Conservation (phyloP, 2,113 vertebrate genomes). For the Xenus cinereus region DNA sequence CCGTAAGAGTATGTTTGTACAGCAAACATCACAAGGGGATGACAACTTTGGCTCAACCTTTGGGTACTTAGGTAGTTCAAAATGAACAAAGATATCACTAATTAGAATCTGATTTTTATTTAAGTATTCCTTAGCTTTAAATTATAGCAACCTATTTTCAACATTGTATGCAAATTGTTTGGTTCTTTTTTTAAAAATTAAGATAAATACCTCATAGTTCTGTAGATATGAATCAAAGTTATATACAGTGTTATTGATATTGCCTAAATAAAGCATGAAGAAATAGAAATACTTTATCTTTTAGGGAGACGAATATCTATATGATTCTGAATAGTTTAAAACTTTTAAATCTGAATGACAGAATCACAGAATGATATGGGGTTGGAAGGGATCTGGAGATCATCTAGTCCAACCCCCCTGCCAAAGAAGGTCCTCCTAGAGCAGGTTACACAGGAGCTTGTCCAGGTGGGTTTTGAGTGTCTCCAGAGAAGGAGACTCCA, state of each 20-base stretch:
- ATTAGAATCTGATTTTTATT: background rate
- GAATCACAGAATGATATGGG: no score
- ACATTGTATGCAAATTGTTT: background rate
- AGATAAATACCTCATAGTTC: background rate
- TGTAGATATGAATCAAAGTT: background rate
- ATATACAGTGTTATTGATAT: background rate
- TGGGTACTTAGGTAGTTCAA: background rate
- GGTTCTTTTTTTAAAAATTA: background rate
- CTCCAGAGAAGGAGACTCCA: no score
- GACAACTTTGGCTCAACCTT: background rate
- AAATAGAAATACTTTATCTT: background rate
- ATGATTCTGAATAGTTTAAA: background rate
- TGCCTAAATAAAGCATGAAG: background rate
- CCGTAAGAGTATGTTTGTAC: background rate
- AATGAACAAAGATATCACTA: background rate
- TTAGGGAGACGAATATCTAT: background rate
- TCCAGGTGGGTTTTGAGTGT: no score
- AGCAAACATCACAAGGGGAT: background rate
- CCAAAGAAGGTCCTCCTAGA: no score
- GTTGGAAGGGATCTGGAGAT: no score
- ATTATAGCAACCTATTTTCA: background rate
- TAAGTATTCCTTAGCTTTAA: background rate
- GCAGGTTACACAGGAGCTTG: no score
- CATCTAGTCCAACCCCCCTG: no score
- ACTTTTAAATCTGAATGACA: background rate